Percentiles rank a stretch among this genome's conserved stretches.
Evolutionary conservation across 2,888 invertebrate species (phyloP).

Genomic region (Drosophila anceps): DNA sequence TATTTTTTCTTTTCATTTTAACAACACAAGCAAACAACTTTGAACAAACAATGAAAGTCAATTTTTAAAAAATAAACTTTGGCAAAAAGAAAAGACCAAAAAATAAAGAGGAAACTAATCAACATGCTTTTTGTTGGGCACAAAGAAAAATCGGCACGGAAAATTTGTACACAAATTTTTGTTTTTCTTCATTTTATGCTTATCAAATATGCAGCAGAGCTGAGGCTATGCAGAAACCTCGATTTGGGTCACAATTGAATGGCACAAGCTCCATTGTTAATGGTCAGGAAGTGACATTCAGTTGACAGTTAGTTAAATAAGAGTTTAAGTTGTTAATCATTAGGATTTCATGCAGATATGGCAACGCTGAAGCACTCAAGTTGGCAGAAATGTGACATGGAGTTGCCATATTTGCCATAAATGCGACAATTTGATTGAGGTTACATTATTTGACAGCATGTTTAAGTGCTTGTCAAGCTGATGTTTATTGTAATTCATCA

Average conservation of each 20-base stretch:
- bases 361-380: background rate
- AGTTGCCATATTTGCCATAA: background rate
- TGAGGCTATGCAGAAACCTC: conserved; percentile 1
- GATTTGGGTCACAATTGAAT: conserved; percentile 4
- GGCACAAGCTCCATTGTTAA: conserved; percentile 3
- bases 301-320: conserved; percentile 11
- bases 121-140: conserved; percentile 34
- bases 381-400: background rate
- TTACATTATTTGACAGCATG: background rate
- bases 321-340: background rate
- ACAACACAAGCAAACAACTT: conserved; percentile 61
- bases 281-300: conserved; percentile 6
- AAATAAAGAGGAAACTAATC: conserved; percentile 39
- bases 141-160: conserved; percentile 18
- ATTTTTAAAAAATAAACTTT: conserved; percentile 30
- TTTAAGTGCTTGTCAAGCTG: background rate
- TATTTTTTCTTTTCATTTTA: background rate
- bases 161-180: conserved; percentile 17
- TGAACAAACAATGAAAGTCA: conserved; percentile 62
- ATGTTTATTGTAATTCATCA: too few species aligned
- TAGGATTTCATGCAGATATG: background rate
- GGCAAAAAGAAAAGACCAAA: conserved; percentile 19
- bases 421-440: background rate
- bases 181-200: conserved; percentile 21
- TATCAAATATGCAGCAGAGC: conserved; percentile 19